These are phyloP conservation scores for Chrysolina oricalcia DNA, from an alignment of 2,888 invertebrate species.

Conservation along the genomic window DNA sequence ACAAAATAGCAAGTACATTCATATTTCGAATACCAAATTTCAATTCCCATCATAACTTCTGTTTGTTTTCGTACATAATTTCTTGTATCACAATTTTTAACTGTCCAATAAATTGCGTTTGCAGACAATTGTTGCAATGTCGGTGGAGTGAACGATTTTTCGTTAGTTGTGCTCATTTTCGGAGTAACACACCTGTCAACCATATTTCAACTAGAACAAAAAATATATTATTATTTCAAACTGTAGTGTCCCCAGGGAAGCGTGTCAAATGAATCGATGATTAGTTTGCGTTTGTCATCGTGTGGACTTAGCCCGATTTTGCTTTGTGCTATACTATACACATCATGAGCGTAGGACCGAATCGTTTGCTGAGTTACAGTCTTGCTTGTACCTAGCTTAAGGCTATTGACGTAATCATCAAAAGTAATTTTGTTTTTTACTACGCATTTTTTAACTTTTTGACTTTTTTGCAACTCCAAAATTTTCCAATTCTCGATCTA, in stretches of 20 bases:
- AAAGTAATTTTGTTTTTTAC: constrained; percentile 30
- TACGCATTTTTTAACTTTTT: constrained; percentile 22
- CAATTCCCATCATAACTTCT: too few relatives aligned
- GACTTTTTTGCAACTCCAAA: too few relatives aligned
- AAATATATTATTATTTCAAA: constrained; percentile 13
- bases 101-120: too few relatives aligned
- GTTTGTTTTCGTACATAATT: too few relatives aligned
- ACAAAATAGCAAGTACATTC: too few relatives aligned
- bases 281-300: constrained; percentile 27
- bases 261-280: constrained; percentile 26
- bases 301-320: constrained; percentile 27
- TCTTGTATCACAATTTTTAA: too few relatives aligned
- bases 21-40: too few relatives aligned
- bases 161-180: too few relatives aligned
- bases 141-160: too few relatives aligned
- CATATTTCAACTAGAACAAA: background rate
- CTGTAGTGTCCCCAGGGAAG: constrained; percentile 30
- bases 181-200: too few relatives aligned
- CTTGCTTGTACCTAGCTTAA: constrained; percentile 4
- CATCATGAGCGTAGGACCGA: constrained; percentile 24
- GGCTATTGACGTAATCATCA: constrained; percentile 21
- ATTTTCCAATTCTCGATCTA: too few relatives aligned
- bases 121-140: too few relatives aligned
- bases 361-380: constrained; percentile 4
- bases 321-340: constrained; percentile 15